phyloP scores from a whole-genome alignment of 2,888 invertebrate species.

The Torymus texanus region DNA sequence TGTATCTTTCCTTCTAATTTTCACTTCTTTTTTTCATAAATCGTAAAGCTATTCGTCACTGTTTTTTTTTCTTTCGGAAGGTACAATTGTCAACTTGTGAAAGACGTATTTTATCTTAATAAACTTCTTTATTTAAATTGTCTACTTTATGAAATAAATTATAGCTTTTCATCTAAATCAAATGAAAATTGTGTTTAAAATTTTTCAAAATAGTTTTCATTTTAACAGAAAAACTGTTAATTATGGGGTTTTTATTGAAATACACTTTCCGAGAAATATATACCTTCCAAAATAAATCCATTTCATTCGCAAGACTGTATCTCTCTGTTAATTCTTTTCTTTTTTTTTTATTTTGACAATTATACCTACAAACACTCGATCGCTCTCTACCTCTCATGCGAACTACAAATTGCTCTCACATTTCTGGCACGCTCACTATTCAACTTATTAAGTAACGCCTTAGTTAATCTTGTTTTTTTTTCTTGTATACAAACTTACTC shows the following conservation, averaged over 20 bases:
- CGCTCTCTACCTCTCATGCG: constrained; percentile 23
- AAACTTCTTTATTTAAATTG: constrained; percentile 36
- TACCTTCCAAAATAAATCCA: constrained; percentile 39
- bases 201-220: no score
- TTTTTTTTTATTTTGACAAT: constrained; percentile 30
- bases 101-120: constrained; percentile 46
- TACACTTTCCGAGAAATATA: constrained; percentile 19
- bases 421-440: constrained; percentile 30
- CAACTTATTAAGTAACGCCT: constrained; percentile 48
- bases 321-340: constrained; percentile 57
- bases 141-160: constrained; percentile 38
- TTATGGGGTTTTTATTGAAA: constrained; percentile 33
- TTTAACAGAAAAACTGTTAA: no score
- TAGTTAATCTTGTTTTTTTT: constrained; percentile 62
- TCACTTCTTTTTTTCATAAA: constrained; percentile 57
- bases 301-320: constrained; percentile 38
- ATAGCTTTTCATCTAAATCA: no score
- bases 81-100: constrained; percentile 33
- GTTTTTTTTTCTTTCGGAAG: constrained; percentile 39
- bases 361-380: constrained; percentile 45
- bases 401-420: constrained; percentile 29
- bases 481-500: constrained; percentile 74
- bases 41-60: constrained; percentile 65
- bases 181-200: no score
- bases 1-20: constrained; percentile 36